Evolutionary conservation across 1,140 invertebrate genomes (phyloP).

Genomic region (Polypedilum pembai): DNA sequence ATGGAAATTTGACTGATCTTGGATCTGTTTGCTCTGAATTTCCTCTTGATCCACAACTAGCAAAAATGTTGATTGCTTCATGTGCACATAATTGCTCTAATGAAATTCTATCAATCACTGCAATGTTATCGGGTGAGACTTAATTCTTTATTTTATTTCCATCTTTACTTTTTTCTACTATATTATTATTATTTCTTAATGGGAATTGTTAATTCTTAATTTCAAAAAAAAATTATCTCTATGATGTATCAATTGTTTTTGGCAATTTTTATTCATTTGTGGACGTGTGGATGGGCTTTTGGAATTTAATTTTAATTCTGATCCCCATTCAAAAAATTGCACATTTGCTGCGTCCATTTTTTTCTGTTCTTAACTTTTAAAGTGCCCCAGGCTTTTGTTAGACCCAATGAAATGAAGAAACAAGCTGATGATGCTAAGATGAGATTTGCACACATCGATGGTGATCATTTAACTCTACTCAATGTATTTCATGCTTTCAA

Average conservation of each 20-base stretch:
- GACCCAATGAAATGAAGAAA: slow-evolving; percentile 95
- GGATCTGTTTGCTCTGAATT: slow-evolving; percentile 97
- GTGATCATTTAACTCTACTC: slow-evolving; percentile 91
- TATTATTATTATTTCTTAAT: not conserved
- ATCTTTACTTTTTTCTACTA: not conserved
- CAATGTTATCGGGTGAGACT: slow-evolving; percentile 93
- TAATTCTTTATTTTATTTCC: slow-evolving; percentile 26
- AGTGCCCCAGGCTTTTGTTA: slow-evolving; percentile 97
- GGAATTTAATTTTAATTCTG: slow-evolving; percentile 10
- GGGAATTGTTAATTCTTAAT: not conserved
- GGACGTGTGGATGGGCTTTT: slow-evolving; percentile 25
- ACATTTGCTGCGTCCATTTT: slow-evolving; percentile 7
- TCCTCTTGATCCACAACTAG: slow-evolving; percentile 91
- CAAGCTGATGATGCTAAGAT: slow-evolving; percentile 96
- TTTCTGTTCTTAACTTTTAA: slow-evolving; percentile 35
- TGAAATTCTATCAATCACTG: slow-evolving; percentile 97
- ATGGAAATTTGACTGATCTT: slow-evolving; percentile 84
- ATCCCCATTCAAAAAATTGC: slow-evolving; percentile 25
- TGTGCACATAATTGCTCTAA: slow-evolving; percentile 98
- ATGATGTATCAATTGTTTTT: not conserved
- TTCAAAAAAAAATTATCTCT: not conserved
- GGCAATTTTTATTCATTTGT: slow-evolving; percentile 24
- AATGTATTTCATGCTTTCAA: slow-evolving; percentile 98
- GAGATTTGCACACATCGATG: slow-evolving; percentile 96
- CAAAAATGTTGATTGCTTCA: slow-evolving; percentile 95